Evolutionary conservation across 2,888 invertebrate genomes (phyloP).

Genomic region (Perithous albicinctus): DNA sequence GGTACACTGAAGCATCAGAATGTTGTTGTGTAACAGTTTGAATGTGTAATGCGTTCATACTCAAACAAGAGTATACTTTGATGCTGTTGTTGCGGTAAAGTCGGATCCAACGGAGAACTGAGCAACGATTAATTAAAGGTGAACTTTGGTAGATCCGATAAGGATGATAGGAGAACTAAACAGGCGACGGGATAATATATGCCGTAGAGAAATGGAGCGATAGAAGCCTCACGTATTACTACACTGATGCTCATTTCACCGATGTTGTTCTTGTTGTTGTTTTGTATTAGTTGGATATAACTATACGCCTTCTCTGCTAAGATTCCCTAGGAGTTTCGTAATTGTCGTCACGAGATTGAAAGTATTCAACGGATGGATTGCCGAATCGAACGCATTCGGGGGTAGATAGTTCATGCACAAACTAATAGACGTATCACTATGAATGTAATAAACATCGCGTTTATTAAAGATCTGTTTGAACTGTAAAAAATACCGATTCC

Average conservation of each 20-base stretch:
- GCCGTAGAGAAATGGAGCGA: constrained; percentile 18
- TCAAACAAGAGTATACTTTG: neutral
- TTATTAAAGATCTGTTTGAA: no score
- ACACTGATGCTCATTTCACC: constrained; percentile 39
- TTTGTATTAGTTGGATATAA: constrained; percentile 21
- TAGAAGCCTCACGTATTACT: constrained; percentile 54
- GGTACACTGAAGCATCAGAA: neutral
- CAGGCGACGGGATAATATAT: constrained; percentile 46
- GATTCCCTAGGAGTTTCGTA: constrained; percentile 48
- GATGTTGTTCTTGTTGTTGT: constrained; percentile 41
- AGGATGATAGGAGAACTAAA: constrained; percentile 53
- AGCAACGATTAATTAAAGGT: constrained; percentile 56
- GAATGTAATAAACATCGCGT: neutral
- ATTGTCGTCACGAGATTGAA: constrained; percentile 56
- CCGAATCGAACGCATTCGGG: constrained; percentile 1
- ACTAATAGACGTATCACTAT: neutral
- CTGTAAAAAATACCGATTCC: no score
- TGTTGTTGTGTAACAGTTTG: constrained; percentile 5
- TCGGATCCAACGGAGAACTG: neutral
- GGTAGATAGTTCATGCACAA: neutral
- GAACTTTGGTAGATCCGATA: constrained; percentile 43
- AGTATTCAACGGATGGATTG: constrained; percentile 39
- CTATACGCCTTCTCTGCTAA: neutral
- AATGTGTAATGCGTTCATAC: constrained; percentile 4
- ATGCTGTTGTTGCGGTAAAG: constrained; percentile 2